Percentiles rank a stretch among this genome's conserved stretches.
These are phyloP conservation scores for Apostichopus leukothele DNA, from an alignment of 53 echinoderm and acorn worm species.

Conservation along the genomic window DNA sequence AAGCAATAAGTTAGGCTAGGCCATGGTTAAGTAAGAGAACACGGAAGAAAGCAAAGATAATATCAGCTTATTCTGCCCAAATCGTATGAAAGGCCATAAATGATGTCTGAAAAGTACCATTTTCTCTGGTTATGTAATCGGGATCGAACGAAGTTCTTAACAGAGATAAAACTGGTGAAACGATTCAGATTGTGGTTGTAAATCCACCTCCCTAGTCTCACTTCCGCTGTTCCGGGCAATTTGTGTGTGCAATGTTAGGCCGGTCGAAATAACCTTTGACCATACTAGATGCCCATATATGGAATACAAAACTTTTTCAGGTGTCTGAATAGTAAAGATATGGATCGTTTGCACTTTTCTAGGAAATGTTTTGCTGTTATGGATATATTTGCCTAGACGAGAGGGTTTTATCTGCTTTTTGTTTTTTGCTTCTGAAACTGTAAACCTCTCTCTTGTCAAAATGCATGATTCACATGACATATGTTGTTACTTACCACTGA, in stretches of 20 bases:
- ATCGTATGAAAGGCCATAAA: neutral
- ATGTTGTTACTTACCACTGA: neutral
- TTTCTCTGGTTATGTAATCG: neutral
- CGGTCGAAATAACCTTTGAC: slow-evolving; percentile 11
- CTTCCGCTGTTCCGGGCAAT: neutral
- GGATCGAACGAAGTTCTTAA: neutral
- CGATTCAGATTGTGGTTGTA: neutral
- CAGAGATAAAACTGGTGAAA: neutral
- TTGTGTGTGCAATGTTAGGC: neutral
- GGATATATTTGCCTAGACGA: too few relatives aligned
- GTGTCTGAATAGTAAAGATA: neutral
- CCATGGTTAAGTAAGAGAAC: neutral
- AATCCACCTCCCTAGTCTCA: neutral
- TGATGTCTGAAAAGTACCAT: neutral
- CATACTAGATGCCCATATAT: neutral
- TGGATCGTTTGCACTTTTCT: too few relatives aligned
- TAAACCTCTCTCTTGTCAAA: too few relatives aligned
- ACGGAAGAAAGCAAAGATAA: slow-evolving; percentile 4
- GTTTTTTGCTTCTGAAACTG: too few relatives aligned
- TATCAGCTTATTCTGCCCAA: neutral
- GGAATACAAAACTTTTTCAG: slow-evolving; percentile 14
- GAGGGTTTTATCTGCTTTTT: too few relatives aligned
- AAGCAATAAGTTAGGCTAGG: too few relatives aligned
- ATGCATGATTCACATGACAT: too few relatives aligned
- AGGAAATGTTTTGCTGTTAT: too few relatives aligned